phyloP scores from a whole-genome alignment of 2,888 invertebrate genomes.

The Elmis aenea region DNA sequence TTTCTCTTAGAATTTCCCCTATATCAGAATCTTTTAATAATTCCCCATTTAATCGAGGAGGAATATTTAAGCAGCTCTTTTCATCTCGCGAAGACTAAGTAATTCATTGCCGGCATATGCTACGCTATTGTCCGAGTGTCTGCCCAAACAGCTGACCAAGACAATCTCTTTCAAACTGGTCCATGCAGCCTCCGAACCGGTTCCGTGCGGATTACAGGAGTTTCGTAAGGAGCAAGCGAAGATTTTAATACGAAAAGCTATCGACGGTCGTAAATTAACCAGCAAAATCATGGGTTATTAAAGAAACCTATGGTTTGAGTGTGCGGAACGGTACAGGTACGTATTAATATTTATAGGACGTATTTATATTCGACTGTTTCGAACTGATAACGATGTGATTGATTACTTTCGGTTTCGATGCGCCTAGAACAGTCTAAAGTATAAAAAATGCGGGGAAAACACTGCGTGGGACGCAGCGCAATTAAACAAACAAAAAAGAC shows the following conservation, averaged over 20 bases:
- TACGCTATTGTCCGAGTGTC: constrained; percentile 1
- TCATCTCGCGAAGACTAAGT: constrained; percentile 16
- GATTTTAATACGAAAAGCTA: constrained; percentile 1
- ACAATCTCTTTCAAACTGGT: constrained; percentile 10
- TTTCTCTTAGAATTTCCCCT: constrained; percentile 19
- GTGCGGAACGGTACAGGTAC: too few species aligned
- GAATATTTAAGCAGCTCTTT: constrained; percentile 24
- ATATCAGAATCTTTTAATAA: constrained; percentile 23
- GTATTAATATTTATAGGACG: too few species aligned
- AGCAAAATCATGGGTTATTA: too few species aligned
- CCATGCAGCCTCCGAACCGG: constrained; percentile 9
- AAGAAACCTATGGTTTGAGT: too few species aligned
- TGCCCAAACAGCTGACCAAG: constrained; percentile 8
- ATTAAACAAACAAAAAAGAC: too few species aligned
- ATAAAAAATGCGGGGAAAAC: too few species aligned
- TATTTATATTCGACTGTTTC: too few species aligned
- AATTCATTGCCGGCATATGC: constrained; percentile 11
- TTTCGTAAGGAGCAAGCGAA: constrained; percentile 4
- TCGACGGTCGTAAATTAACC: too few species aligned
- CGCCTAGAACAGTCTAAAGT: too few species aligned
- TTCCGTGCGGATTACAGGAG: constrained; percentile 8
- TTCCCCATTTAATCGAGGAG: constrained; percentile 19
- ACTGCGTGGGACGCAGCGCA: too few species aligned
- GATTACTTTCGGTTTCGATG: too few species aligned
- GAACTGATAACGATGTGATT: too few species aligned